phyloP scores from a whole-genome alignment of 2,113 vertebrate genomes.

The Gymnobelideus leadbeateri region DNA sequence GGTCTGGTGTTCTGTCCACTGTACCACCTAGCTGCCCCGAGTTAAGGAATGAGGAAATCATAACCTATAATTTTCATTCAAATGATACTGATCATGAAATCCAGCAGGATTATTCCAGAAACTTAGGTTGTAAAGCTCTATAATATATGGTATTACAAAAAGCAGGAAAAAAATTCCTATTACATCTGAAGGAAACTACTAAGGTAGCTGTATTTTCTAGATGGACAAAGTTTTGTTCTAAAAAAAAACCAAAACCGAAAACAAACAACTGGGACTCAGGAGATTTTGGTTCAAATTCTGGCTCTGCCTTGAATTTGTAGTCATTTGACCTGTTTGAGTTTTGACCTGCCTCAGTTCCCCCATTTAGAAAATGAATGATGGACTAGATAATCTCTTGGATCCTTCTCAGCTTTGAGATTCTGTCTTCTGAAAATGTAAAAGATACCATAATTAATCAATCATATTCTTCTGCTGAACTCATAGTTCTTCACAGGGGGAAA shows the following conservation, averaged over 20 bases:
- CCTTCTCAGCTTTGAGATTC: not conserved
- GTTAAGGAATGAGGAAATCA: not conserved
- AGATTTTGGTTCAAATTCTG: not conserved
- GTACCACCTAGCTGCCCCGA: not conserved
- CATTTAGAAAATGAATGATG: not conserved
- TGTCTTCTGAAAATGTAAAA: not conserved
- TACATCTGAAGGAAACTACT: not conserved
- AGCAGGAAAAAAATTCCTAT: not conserved
- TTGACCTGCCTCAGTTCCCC: not conserved
- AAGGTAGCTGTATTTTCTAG: not conserved
- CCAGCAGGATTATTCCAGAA: not conserved
- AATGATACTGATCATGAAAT: not conserved
- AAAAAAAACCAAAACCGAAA: not conserved
- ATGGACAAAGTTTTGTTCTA: not conserved
- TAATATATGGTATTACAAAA: not conserved
- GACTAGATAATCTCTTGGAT: not conserved
- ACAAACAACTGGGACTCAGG: not conserved
- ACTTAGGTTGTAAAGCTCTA: not conserved
- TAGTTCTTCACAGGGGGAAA: not conserved
- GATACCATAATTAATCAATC: not conserved
- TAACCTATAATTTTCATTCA: not conserved
- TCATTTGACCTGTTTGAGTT: not conserved
- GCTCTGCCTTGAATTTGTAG: not conserved
- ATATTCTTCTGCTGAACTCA: not conserved
- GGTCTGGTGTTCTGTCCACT: not conserved